A percentile compares a stretch with the other conserved stretches of the same genome.
phyloP scores from a whole-genome alignment of 2,113 vertebrate genomes.

The Furnarius figulus region DNA sequence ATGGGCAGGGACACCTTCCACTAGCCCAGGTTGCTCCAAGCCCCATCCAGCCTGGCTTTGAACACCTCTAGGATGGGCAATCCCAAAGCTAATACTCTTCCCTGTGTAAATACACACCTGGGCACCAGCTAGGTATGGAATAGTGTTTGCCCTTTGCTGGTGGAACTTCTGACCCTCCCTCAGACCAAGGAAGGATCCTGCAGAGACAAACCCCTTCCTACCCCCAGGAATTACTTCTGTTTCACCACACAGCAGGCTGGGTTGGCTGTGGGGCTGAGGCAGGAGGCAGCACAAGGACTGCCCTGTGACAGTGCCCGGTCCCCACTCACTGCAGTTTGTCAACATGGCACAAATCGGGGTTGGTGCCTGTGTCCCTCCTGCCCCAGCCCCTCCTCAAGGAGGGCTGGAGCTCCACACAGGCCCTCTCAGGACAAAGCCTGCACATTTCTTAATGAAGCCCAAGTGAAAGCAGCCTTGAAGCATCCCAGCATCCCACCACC shows the following conservation, averaged over 20 bases:
- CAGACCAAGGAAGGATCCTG: not conserved
- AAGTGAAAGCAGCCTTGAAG: constrained; percentile 75
- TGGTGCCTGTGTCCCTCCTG: constrained; percentile 62
- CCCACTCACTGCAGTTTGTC: constrained; percentile 61
- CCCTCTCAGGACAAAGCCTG: constrained; percentile 77
- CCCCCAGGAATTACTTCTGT: not conserved
- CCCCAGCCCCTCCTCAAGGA: constrained; percentile 66
- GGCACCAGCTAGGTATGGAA: not conserved
- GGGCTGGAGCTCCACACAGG: constrained; percentile 52
- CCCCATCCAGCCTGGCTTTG: not conserved
- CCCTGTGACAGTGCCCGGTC: constrained; percentile 35
- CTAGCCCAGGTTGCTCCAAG: not conserved
- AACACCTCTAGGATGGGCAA: not conserved
- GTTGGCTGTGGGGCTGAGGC: not conserved
- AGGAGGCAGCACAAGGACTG: not conserved
- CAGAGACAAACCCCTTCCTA: not conserved
- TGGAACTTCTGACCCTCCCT: not conserved
- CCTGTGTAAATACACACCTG: not conserved
- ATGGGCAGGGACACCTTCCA: not conserved
- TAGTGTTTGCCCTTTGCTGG: not conserved
- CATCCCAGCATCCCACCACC: constrained; percentile 40
- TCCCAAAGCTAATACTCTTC: not conserved
- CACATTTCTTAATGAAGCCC: constrained; percentile 81
- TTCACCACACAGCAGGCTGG: not conserved
- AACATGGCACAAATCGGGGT: constrained; percentile 62